Evolutionary conservation across 2,797 vertebrate genomes (phyloP).

Genomic region (Steatocranus sp.): DNA sequence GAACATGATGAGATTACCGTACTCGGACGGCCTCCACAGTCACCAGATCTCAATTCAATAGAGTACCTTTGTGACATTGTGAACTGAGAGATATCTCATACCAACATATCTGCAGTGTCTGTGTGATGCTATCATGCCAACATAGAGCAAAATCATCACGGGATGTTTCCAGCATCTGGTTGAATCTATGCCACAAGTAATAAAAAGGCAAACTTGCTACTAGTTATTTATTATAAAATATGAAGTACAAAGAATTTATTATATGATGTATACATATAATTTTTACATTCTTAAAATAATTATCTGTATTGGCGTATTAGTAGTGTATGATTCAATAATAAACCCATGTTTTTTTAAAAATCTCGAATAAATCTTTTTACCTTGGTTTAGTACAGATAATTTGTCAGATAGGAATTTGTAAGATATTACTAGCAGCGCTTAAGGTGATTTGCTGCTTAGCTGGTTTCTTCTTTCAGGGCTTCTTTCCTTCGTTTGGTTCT

Average conservation of each 20-base stretch:
- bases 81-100: neutral
- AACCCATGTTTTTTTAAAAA: neutral
- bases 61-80: neutral
- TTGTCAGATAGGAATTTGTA: neutral
- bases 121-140: neutral
- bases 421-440: constrained; percentile 51
- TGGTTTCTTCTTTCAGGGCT: constrained; percentile 11
- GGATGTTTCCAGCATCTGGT: neutral
- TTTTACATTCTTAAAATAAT: neutral
- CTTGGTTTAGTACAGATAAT: neutral
- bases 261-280: neutral
- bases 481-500: constrained; percentile 1
- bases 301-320: neutral
- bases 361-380: neutral
- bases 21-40: neutral
- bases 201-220: neutral
- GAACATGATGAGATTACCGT: neutral
- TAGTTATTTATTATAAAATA: neutral
- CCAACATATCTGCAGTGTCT: neutral
- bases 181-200: neutral
- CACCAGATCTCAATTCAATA: neutral
- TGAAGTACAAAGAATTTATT: neutral
- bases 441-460: constrained; percentile 59
- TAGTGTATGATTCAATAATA: neutral
- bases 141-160: neutral